A percentile compares a stretch with the other conserved stretches of the same genome.
These are phyloP conservation scores for Drosophila rhopaloa DNA, from an alignment of 1,140 invertebrate genomes.

Conservation along the genomic window DNA sequence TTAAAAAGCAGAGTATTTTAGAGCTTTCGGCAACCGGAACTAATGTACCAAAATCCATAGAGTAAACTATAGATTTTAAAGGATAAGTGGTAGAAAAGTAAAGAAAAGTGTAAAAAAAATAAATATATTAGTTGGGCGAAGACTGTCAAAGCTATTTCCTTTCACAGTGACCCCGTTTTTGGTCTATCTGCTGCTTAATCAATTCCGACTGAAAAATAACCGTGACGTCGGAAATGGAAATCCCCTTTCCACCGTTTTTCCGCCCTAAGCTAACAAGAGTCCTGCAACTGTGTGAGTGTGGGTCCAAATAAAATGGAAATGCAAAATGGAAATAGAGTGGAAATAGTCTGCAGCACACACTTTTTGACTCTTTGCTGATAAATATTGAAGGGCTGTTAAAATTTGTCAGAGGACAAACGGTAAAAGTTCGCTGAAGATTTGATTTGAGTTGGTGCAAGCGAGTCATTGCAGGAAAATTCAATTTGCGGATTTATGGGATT, in stretches of 20 bases:
- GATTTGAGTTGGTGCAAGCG: slow-evolving; percentile 27
- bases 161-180: slow-evolving; percentile 50
- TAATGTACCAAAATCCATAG: too few species aligned
- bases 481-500: slow-evolving; percentile 43
- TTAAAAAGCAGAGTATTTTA: too few species aligned
- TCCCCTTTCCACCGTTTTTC: slow-evolving; percentile 16
- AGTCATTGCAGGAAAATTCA: slow-evolving; percentile 38
- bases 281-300: slow-evolving; percentile 9
- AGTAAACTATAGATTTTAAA: too few species aligned
- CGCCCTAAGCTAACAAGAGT: slow-evolving; percentile 17
- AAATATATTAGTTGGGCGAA: too few species aligned
- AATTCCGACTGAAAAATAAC: slow-evolving; percentile 66
- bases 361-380: slow-evolving; percentile 51
- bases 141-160: slow-evolving; percentile 71
- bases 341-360: slow-evolving; percentile 38
- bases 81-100: too few species aligned
- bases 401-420: slow-evolving; percentile 36
- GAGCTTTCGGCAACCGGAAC: too few species aligned
- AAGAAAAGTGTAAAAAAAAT: too few species aligned
- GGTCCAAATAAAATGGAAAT: slow-evolving; percentile 50
- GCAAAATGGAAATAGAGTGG: slow-evolving; percentile 47
- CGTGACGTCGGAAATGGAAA: slow-evolving; percentile 60
- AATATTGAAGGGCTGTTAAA: slow-evolving; percentile 50
- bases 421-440: slow-evolving; percentile 18
- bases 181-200: slow-evolving; percentile 56